phyloP scores from a whole-genome alignment of 2,888 invertebrate species.

The Cyaniris semiargus region DNA sequence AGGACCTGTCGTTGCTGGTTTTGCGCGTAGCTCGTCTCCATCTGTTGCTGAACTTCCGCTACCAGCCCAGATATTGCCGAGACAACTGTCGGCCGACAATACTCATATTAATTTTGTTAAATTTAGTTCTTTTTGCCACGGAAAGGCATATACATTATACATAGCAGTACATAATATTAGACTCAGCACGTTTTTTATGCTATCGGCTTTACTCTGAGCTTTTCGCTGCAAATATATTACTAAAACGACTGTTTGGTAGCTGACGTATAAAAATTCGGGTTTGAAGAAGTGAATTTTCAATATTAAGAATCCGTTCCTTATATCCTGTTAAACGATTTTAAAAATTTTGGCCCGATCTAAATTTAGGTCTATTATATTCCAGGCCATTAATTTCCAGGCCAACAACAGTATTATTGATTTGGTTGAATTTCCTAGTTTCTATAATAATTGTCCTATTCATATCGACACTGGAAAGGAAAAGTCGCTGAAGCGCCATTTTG shows the following conservation, averaged over 20 bases:
- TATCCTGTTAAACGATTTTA: background rate
- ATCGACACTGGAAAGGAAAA: too few species aligned
- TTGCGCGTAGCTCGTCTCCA: conserved; percentile 80
- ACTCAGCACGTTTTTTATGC: background rate
- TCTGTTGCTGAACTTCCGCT: conserved; percentile 89
- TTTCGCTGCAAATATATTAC: background rate
- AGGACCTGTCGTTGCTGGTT: conserved; percentile 77
- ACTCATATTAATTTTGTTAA: conserved; percentile 35
- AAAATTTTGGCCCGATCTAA: background rate
- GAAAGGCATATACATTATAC: background rate
- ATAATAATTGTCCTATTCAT: background rate
- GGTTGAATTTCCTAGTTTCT: too few species aligned
- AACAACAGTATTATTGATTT: background rate
- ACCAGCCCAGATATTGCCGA: conserved; percentile 90
- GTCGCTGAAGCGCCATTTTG: too few species aligned
- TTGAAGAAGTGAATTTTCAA: background rate
- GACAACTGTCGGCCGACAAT: conserved; percentile 82
- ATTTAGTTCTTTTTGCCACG: background rate
- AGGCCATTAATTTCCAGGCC: background rate
- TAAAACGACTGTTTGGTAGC: background rate
- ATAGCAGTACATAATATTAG: background rate
- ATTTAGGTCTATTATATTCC: background rate
- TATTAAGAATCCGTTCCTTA: background rate
- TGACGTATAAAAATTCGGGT: background rate
- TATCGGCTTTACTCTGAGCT: background rate